These are phyloP conservation scores for Thryonomys swinderianus DNA, from an alignment of 2,113 vertebrate genomes.

Conservation along the genomic window DNA sequence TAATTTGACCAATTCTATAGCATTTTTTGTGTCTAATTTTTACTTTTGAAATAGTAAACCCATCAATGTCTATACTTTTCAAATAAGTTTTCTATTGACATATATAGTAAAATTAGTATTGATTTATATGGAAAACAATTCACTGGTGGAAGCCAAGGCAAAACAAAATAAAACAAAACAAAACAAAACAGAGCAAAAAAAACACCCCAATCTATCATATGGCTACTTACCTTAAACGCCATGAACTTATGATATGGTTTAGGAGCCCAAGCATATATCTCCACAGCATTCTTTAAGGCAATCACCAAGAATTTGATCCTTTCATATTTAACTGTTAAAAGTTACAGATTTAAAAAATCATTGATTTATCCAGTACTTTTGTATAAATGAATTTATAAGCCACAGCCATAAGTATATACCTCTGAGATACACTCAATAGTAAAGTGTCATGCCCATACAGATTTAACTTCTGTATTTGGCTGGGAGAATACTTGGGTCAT, in stretches of 20 bases:
- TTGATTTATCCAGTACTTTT: not conserved
- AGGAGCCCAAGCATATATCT: slow-evolving; percentile 99
- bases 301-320: slow-evolving; percentile 99
- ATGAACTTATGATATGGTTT: slow-evolving; percentile 99
- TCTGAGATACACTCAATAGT: not conserved
- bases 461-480: not conserved
- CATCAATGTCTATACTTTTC: not conserved
- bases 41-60: slow-evolving; percentile 13
- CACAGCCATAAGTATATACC: not conserved
- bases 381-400: not conserved
- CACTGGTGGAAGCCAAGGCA: not conserved
- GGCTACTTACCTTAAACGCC: slow-evolving; percentile 96
- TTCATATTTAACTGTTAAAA: slow-evolving; percentile 96
- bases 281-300: slow-evolving; percentile 97
- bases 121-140: not conserved
- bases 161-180: not conserved
- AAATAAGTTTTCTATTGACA: not conserved
- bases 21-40: not conserved
- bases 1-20: not conserved
- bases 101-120: not conserved
- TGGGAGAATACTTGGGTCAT: not conserved
- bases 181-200: no score
- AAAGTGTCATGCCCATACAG: not conserved
- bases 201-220: not conserved
- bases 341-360: slow-evolving; percentile 33